These are phyloP conservation scores for Cephus cinctus DNA, from an alignment of 1,140 invertebrate species.

Conservation along the genomic window DNA sequence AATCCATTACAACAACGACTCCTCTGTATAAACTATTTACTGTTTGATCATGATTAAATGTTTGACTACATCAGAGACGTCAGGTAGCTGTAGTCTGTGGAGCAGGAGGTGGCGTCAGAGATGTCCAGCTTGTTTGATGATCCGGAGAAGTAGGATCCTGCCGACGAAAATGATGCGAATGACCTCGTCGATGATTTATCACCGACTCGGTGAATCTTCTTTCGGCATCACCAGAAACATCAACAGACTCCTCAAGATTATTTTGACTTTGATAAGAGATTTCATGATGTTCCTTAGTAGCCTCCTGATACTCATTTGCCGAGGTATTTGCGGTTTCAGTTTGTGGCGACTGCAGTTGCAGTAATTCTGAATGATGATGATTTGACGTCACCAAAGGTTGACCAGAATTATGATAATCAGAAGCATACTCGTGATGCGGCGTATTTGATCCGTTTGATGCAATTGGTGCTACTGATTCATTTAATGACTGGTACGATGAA, in stretches of 20 bases:
- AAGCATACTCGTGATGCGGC: conserved; percentile 26
- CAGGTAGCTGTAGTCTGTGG: conserved; percentile 51
- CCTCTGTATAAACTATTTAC: no score
- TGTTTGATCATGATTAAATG: no score
- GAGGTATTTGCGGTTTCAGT: conserved; percentile 32
- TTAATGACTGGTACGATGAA: conserved; percentile 27
- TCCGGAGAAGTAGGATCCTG: conserved; percentile 20
- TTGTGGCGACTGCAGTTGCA: conserved; percentile 22
- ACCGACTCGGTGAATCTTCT: conserved; percentile 38
- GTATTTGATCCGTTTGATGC: conserved; percentile 22
- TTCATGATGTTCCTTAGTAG: conserved; percentile 37
- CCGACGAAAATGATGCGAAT: conserved; percentile 31
- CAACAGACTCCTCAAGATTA: conserved; percentile 33
- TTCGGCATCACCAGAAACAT: conserved; percentile 29
- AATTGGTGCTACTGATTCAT: conserved; percentile 12
- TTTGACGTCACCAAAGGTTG: conserved; percentile 11
- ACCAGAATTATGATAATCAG: conserved; percentile 34
- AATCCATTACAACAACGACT: no score
- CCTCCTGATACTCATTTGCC: conserved; percentile 35
- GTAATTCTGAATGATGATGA: conserved; percentile 3
- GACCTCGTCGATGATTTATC: conserved; percentile 36
- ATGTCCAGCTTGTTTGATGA: conserved; percentile 39
- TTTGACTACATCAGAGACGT: no score
- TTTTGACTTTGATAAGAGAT: conserved; percentile 34
- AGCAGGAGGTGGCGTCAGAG: conserved; percentile 44